Evolutionary conservation across 1,140 invertebrate genomes (phyloP), one percentile per base, ranked within the genome.

Genomic region (Aphis craccivora): DNA sequence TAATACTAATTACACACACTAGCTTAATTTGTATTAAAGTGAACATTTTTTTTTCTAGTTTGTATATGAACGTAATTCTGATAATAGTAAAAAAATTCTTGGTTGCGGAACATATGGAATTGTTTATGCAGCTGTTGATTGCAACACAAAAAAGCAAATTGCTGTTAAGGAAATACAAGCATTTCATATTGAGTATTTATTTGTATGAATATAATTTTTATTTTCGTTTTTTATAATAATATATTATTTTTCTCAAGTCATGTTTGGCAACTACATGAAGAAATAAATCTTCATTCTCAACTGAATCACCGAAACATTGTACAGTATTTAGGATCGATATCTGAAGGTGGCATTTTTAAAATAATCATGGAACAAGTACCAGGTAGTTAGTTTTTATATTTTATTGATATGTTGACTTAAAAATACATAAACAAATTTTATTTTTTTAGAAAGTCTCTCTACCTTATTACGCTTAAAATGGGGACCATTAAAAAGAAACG

Each of bases 281-380:
- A 99, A 96, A 99, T 99, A 94, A 97, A 99, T 95, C 96, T 99
- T 43, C 99, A 99, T 95, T 99, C 99, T 30, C 98, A 99, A 95
- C 95, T 99, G 67, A 96, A 98, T 2, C 99, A 99, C 95, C 96
- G 98, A 94, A 99, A 99, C 96, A 99, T 99, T 95, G 99, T 99
- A 0, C 98, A 98, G 95, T 99, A 99, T 95, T 96, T 99, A 51
- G 99, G 99, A 1, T 99, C 99, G 51, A 96, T 98, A 67, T 98
- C 98, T 94, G 98, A 99, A 95, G 97, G 98, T 95, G 98, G 98
- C 83, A 98, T 96, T 95, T 99, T 99, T 95, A 99, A 99, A 96
- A 99, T 99, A 94, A 99, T 99, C 95, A 99, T 99, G 99, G 99
- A 99, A 95, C 98, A 99, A 96, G 99, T 98, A 76, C 97, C 97